phyloP scores from a whole-genome alignment of 92 coral and sea anemone genomes.

The Palythoa grandiflora region DNA sequence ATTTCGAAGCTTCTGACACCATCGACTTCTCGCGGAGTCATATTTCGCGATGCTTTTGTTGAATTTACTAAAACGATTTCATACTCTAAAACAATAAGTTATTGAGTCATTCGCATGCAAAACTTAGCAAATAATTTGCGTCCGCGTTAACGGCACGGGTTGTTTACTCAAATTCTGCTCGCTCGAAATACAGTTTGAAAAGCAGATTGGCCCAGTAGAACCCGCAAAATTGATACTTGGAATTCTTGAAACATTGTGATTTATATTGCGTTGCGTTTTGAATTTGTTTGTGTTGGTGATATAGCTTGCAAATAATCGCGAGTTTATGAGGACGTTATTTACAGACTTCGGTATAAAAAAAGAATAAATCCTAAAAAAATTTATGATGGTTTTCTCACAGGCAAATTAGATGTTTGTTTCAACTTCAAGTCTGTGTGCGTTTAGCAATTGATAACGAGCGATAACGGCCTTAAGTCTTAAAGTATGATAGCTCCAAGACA shows the following conservation, averaged over 20 bases:
- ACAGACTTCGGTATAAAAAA: neutral
- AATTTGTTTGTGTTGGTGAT: neutral
- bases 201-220: neutral
- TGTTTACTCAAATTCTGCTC: conserved; percentile 16
- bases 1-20: neutral
- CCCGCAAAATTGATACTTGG: neutral
- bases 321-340: neutral
- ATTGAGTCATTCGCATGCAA: neutral
- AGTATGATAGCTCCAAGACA: neutral
- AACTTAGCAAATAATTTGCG: conserved; percentile 21
- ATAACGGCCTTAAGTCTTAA: neutral
- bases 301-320: neutral
- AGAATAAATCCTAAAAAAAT: neutral
- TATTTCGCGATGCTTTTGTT: neutral
- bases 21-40: neutral
- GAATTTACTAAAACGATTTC: neutral
- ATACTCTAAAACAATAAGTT: neutral
- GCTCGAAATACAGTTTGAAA: neutral
- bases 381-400: neutral
- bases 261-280: neutral
- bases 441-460: neutral
- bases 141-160: neutral
- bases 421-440: neutral
- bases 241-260: conserved; percentile 5
- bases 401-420: neutral